Percentiles rank a stretch among this genome's conserved stretches.
phyloP scores from a whole-genome alignment of 2,797 vertebrate genomes.

The Amphiprion clarkii region DNA sequence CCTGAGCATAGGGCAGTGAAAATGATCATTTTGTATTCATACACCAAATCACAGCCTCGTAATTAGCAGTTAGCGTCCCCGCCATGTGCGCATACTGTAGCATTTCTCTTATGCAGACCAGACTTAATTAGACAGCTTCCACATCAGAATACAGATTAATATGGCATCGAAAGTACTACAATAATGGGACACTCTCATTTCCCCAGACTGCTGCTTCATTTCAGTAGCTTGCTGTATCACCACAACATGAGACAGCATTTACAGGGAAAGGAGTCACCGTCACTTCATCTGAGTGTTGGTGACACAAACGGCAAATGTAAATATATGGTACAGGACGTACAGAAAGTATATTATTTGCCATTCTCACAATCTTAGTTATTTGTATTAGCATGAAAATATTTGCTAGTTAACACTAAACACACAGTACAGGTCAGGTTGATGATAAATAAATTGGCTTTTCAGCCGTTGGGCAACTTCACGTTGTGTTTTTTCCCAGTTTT shows the following conservation, averaged over 20 bases:
- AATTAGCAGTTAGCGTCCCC: constrained; percentile 70
- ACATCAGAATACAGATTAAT: constrained; percentile 67
- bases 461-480: not conserved
- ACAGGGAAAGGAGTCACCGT: constrained; percentile 20
- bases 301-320: not conserved
- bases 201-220: constrained; percentile 27
- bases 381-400: too few relatives aligned
- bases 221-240: constrained; percentile 34
- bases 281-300: not conserved
- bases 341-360: too few relatives aligned
- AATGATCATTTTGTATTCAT: constrained; percentile 68
- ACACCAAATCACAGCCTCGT: constrained; percentile 54
- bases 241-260: constrained; percentile 27
- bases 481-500: not conserved
- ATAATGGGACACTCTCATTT: constrained; percentile 59
- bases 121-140: constrained; percentile 73
- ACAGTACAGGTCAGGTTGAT: not conserved
- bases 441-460: not conserved
- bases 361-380: too few relatives aligned
- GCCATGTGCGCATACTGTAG: constrained; percentile 43
- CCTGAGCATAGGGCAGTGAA: constrained; percentile 55
- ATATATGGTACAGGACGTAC: not conserved
- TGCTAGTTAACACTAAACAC: too few relatives aligned
- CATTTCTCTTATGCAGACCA: constrained; percentile 58
- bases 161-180: constrained; percentile 62